Base-by-base conservation (phyloP, 1,140 invertebrate species). In the Ostrea edulis region DNA sequence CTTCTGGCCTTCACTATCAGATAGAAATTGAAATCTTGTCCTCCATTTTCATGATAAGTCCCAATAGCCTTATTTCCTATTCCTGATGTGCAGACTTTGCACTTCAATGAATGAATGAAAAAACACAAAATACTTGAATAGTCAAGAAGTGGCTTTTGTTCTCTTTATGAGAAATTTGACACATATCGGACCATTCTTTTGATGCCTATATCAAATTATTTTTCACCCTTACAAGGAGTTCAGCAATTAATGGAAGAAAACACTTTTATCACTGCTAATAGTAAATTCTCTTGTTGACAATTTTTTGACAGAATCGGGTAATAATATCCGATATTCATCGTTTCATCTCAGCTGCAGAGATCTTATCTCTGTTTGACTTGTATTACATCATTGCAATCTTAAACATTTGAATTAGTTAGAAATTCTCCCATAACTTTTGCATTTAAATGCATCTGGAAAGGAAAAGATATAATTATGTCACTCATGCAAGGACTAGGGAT, bases 151-250 rank as follows among this genome's bases (percentile, higher is more conserved):
- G 12, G 68, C 29, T 35, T 14, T 77, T 77, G 68, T 77, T 29
- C 68, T 77, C 35, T 77, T 77, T 77, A 77, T 77, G 68, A 9
- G 68, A 77, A 77, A 77, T 77, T 77, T 77, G 68, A 77, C 68
- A 77, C 68, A 77, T 77, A 25, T 14, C 14, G 25, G 29, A 25
- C 68, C 68, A 77, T 77, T 77, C 68, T 77, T 77, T 77, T 77
- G 68, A 77, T 77, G 68, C 68, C 68, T 77, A 77, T 77, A 77
- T 77, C 68, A 77, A 77, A 77, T 77, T 77, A 77, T 77, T 77
- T 25, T 77, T 77, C 68, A 77, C 68, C 68, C 68, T 25, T 77
- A 77, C 68, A 77, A 22, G 25, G 14, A 35, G 68, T 77, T 77
- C 25, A 77, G 68, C 68, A 35, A 77, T 77, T 77, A 77, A 29